phyloP scores from a whole-genome alignment of 2,888 invertebrate genomes.

The Anthoptus insignis region DNA sequence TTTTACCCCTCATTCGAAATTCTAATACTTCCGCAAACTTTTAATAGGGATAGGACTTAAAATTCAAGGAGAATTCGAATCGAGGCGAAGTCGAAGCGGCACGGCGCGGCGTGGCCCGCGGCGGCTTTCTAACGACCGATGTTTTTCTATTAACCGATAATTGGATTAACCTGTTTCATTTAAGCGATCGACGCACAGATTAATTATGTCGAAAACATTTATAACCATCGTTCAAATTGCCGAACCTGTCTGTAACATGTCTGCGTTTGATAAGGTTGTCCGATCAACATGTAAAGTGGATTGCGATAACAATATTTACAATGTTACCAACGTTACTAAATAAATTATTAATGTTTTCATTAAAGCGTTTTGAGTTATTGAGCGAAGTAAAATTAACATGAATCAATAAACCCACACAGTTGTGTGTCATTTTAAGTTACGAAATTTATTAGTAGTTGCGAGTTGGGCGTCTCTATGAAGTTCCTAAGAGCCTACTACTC shows the following conservation, averaged over 20 bases:
- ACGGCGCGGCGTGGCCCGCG: conserved; percentile 58
- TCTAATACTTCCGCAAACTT: conserved; percentile 85
- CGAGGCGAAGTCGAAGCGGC: conserved; percentile 69
- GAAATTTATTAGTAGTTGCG: too few relatives aligned
- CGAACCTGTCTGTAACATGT: conserved; percentile 27
- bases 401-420: background rate
- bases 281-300: conserved; percentile 21
- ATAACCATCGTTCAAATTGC: conserved; percentile 12
- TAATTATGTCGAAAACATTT: conserved; percentile 18
- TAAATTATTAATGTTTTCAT: background rate
- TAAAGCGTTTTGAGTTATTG: background rate
- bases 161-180: conserved; percentile 40
- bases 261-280: conserved; percentile 20
- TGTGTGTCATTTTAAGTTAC: background rate
- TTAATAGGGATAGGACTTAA: conserved; percentile 85
- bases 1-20: conserved; percentile 84
- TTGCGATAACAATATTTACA: conserved; percentile 3
- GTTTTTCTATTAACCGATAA: conserved; percentile 53
- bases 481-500: too few relatives aligned
- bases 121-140: conserved; percentile 55
- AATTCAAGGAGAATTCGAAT: conserved; percentile 80
- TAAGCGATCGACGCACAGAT: conserved; percentile 9
- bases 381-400: conserved; percentile 5
- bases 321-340: background rate
- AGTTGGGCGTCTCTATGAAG: too few relatives aligned